A percentile compares a stretch with the other conserved stretches of the same genome.
Evolutionary conservation across 1,140 invertebrate genomes (phyloP).

Genomic region (Drosophila burlai): DNA sequence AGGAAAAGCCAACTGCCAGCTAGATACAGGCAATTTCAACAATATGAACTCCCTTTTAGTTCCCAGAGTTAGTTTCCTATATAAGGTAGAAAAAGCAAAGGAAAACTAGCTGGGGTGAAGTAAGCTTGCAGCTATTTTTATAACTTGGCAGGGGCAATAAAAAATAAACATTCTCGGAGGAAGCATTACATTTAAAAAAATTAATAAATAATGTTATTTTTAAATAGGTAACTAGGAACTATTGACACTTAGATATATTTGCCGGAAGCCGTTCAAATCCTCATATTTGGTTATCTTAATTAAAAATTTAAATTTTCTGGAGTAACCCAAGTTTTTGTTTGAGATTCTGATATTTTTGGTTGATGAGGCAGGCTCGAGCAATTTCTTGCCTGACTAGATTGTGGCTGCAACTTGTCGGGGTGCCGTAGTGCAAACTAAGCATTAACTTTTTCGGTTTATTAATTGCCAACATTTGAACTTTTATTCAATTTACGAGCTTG

Average conservation of each 20-base stretch:
- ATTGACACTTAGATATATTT: no score
- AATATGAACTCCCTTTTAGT: constrained; percentile 54
- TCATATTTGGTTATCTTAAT: neutral
- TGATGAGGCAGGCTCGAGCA: constrained; percentile 8
- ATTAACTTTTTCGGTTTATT: constrained; percentile 81
- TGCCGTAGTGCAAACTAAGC: constrained; percentile 29
- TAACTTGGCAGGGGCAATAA: neutral
- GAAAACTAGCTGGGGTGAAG: neutral
- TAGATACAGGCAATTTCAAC: constrained; percentile 49
- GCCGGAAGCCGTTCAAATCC: no score
- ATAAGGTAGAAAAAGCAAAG: neutral
- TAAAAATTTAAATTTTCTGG: neutral
- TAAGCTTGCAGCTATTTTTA: neutral
- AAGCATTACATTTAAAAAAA: neutral
- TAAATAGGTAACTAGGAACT: neutral
- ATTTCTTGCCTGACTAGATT: constrained; percentile 37
- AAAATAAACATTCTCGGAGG: no score
- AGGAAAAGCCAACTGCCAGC: constrained; percentile 61
- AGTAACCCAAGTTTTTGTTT: neutral
- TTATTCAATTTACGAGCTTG: constrained; percentile 80
- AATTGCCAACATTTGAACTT: constrained; percentile 82
- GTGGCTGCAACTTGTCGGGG: constrained; percentile 8
- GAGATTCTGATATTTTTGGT: constrained; percentile 11
- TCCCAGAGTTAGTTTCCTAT: constrained; percentile 1
- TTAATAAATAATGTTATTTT: neutral